Base-by-base conservation (phyloP, 1,140 invertebrate species). In the Brachionus manjavacas region DNA sequence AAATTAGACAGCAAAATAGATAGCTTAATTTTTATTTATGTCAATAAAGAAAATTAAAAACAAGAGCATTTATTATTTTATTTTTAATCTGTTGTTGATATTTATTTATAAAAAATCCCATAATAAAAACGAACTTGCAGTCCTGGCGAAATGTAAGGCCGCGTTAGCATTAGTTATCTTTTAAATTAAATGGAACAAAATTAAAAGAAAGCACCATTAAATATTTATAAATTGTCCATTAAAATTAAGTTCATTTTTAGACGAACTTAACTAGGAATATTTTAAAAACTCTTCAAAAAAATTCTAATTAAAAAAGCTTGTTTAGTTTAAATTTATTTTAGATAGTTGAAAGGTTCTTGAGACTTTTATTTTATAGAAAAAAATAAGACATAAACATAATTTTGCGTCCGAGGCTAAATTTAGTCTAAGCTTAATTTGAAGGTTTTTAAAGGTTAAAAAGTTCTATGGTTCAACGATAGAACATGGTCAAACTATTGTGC, bases 371-470 rank as follows among this genome's bases (percentile, higher is more conserved):
- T 60, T 60, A 60, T 60, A 60, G n/a, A 52, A 52, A 52, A 12
- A 52, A 52, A 6, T 35, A 35, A 46, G 52, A 31, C 66, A 68
- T 31, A 68, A 68, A 31, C 31, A 68, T 31, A 31, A 68, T n/a
- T 68, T 23, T 39, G 12, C 9, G 25, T 68, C n/a, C 14, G 25
- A 68, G 66, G 39, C 66, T 68, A 68, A 68, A 68, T 68, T 68
- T 16, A 14, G 31, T 35, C 31, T 12, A 72, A 9, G 68, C 20
- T 20, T 4, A 72, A 39, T 41, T 39, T 16, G 12, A 41, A 72
- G 68, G 68, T 72, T 72, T 41, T 39, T 16, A 20, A 41, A 72
- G 68, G 68, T 72, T 72, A 72, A 41, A 72, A 39, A 72, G 68
- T 72, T 72, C 16, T 72, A 9, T 20, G 16, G 11, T 39, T 72